A percentile compares a stretch with the other conserved stretches of the same genome.
phyloP scores from a whole-genome alignment of 2,113 vertebrate species.

The Dryoscopus gambensis region DNA sequence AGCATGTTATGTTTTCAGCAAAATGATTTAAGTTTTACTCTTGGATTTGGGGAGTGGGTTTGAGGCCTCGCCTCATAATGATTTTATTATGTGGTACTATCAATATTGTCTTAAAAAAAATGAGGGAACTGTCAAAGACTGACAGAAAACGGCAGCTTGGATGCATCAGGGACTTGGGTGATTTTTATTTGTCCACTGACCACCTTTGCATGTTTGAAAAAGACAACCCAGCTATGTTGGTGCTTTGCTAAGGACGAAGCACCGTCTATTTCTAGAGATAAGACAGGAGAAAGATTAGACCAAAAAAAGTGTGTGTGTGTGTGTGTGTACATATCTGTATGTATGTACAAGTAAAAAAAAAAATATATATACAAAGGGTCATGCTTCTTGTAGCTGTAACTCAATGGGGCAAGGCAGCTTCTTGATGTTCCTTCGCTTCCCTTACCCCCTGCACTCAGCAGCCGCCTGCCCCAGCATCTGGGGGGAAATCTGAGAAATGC shows the following conservation, averaged over 20 bases:
- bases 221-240: neutral
- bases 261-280: neutral
- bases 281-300: neutral
- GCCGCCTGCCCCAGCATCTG: rapidly evolving
- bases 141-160: neutral
- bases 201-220: neutral
- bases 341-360: neutral
- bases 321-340: rapidly evolving
- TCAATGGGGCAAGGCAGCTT: neutral
- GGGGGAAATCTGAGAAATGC: neutral
- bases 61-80: neutral
- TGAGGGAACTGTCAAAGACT: neutral
- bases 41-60: neutral
- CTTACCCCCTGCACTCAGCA: neutral
- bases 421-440: neutral
- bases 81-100: neutral
- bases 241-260: neutral
- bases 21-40: neutral
- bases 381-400: neutral
- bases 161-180: neutral
- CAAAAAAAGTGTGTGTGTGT: rapidly evolving
- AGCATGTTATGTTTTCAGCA: neutral
- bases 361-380: neutral
- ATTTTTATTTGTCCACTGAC: neutral
- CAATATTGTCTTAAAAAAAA: neutral